phyloP scores from a whole-genome alignment of 2,888 invertebrate genomes.

The Agonopterix alstromeriana region DNA sequence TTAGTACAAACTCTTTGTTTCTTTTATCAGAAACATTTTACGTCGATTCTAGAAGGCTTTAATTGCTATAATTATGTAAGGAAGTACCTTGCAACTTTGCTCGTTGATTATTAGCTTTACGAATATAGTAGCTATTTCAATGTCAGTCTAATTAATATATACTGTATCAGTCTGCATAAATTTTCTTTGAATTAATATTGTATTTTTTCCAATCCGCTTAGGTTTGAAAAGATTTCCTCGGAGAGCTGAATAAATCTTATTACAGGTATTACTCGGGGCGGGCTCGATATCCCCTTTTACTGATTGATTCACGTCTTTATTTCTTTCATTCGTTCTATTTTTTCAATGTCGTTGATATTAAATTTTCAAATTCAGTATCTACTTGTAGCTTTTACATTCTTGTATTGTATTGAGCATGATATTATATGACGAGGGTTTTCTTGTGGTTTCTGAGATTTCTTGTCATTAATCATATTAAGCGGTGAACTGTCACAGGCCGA shows the following conservation, averaged over 20 bases:
- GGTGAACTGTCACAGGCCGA: too few species aligned
- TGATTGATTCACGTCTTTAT: background rate
- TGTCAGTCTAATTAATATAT: constrained; percentile 11
- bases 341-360: background rate
- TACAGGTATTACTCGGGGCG: constrained; percentile 22
- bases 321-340: background rate
- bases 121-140: constrained; percentile 16
- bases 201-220: constrained; percentile 41
- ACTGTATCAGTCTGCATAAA: constrained; percentile 3
- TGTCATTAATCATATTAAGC: too few species aligned
- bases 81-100: constrained; percentile 24
- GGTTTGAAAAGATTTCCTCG: constrained; percentile 25
- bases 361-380: too few species aligned
- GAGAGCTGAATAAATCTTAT: constrained; percentile 43
- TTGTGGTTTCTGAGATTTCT: too few species aligned
- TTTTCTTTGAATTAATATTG: constrained; percentile 20
- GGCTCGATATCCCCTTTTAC: background rate
- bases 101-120: constrained; percentile 17
- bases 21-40: constrained; percentile 19
- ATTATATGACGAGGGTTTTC: too few species aligned
- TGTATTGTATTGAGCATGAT: too few species aligned
- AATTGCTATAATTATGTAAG: constrained; percentile 27
- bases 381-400: too few species aligned
- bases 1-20: constrained; percentile 16
- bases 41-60: constrained; percentile 21